Evolutionary conservation across 2,888 invertebrate species (phyloP).

Genomic region (Epistrophella euchroma): DNA sequence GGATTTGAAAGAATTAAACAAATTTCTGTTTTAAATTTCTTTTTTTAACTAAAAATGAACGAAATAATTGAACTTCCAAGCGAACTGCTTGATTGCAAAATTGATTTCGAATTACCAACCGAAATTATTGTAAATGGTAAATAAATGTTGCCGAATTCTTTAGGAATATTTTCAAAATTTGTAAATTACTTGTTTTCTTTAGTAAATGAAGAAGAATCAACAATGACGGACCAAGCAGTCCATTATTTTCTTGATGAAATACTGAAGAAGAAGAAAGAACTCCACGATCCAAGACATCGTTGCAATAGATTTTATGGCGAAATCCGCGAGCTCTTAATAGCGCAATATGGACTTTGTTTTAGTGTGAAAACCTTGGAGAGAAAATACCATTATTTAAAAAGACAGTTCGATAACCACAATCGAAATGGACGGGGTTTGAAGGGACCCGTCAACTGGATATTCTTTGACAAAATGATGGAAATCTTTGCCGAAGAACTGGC

Average conservation of each 20-base stretch:
- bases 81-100: background rate
- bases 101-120: background rate
- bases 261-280: constrained; percentile 46
- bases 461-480: constrained; percentile 46
- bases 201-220: background rate
- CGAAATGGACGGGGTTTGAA: background rate
- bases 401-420: constrained; percentile 21
- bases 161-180: background rate
- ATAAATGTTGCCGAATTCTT: background rate
- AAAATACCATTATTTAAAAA: constrained; percentile 53
- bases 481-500: constrained; percentile 61
- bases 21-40: background rate
- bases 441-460: constrained; percentile 33
- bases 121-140: background rate
- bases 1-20: no score
- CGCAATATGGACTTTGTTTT: constrained; percentile 20
- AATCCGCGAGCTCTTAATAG: constrained; percentile 26
- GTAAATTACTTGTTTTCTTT: background rate
- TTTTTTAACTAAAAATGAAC: background rate
- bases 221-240: constrained; percentile 7
- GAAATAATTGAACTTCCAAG: background rate
- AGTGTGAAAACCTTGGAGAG: constrained; percentile 22
- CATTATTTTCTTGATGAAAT: constrained; percentile 44
- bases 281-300: constrained; percentile 47
- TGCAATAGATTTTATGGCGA: constrained; percentile 28